These are phyloP conservation scores for Monarcha castaneiventris DNA, from an alignment of 2,113 vertebrate species.

Conservation along the genomic window DNA sequence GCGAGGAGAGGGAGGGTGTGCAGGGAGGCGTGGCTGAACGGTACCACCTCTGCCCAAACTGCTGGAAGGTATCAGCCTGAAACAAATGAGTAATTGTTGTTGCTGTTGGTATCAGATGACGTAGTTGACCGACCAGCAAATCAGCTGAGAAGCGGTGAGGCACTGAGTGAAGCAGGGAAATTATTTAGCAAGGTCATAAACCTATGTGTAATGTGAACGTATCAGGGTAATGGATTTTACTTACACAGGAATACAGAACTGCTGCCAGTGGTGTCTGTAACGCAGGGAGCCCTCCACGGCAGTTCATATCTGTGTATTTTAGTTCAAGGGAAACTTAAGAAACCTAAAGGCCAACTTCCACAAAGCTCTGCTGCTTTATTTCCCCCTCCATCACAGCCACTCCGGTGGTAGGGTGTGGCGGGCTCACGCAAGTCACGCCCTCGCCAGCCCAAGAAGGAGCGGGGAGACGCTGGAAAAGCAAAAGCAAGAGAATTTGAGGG, in stretches of 20 bases:
- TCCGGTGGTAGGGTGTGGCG: fast-evolving
- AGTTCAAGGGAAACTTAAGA: neutral
- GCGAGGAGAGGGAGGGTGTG: fast-evolving
- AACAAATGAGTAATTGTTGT: neutral
- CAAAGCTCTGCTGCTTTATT: neutral
- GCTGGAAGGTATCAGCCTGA: neutral
- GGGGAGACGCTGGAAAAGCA: neutral
- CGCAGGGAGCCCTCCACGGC: neutral
- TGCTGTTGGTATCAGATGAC: neutral
- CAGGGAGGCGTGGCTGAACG: neutral
- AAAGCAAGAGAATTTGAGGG: neutral
- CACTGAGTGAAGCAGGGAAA: neutral
- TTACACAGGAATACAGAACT: fast-evolving
- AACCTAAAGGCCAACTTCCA: neutral
- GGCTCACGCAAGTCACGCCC: neutral
- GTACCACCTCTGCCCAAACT: neutral
- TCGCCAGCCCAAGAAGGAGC: fast-evolving
- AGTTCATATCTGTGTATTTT: neutral
- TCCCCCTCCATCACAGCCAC: neutral
- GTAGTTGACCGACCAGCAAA: neutral
- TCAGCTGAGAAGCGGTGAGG: neutral
- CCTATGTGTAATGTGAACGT: neutral
- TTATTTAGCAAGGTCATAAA: neutral
- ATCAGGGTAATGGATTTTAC: neutral
- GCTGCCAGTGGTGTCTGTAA: neutral